A percentile compares a stretch with the other conserved stretches of the same genome.
These are phyloP conservation scores for Sesamia inferens DNA, from an alignment of 2,888 invertebrate species.

Conservation along the genomic window DNA sequence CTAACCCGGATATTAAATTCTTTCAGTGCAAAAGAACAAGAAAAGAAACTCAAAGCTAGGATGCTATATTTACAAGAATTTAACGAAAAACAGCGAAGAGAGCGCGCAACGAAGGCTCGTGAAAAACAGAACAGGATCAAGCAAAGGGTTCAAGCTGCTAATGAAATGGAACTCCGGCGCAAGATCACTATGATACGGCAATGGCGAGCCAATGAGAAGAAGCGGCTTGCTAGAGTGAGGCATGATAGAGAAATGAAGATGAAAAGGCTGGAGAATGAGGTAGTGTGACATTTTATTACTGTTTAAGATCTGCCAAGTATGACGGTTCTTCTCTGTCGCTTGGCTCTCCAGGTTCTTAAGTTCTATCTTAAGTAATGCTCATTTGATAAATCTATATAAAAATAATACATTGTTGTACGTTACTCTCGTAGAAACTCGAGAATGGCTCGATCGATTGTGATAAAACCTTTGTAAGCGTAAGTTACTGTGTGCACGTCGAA, in stretches of 20 bases:
- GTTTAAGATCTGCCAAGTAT: neutral
- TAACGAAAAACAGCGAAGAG: constrained; percentile 79
- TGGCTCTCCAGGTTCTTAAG: too few species aligned
- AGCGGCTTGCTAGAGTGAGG: constrained; percentile 77
- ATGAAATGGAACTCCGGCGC: constrained; percentile 83
- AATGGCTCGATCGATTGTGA: neutral
- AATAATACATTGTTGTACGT: neutral
- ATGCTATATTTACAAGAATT: constrained; percentile 82
- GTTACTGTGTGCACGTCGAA: neutral
- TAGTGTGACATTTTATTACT: constrained; percentile 39
- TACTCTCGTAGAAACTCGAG: neutral
- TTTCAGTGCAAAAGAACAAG: constrained; percentile 82
- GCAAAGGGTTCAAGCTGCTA: constrained; percentile 84
- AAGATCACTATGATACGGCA: constrained; percentile 86
- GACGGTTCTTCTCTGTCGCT: neutral
- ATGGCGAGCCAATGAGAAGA: constrained; percentile 85
- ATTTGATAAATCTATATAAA: neutral
- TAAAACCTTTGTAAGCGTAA: neutral
- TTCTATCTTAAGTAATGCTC: neutral
- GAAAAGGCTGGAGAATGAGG: constrained; percentile 77
- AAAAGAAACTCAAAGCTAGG: constrained; percentile 79
- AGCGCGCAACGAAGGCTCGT: constrained; percentile 74
- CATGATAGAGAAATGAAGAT: constrained; percentile 78
- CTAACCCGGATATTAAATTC: neutral
- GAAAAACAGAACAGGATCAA: constrained; percentile 83